Conservation (phyloP, 2,797 vertebrate species). For the Falco berigora region DNA sequence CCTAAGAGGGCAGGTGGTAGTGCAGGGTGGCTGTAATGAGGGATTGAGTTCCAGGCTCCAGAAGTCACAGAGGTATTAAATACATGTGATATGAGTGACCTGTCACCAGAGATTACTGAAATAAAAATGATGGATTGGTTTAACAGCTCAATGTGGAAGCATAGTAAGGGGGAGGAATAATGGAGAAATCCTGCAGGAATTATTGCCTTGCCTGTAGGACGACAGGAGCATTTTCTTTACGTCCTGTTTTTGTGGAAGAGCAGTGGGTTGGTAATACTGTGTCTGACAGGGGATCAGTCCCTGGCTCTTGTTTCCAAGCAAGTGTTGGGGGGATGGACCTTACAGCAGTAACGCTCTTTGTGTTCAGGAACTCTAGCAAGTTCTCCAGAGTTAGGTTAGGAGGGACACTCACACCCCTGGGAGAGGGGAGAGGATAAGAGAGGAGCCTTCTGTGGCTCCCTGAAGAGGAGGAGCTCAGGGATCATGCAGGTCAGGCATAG, state of each 20-base stretch:
- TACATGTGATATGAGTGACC: background rate
- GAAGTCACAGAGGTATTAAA: background rate
- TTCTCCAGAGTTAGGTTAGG: too few species aligned
- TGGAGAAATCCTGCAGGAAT: background rate
- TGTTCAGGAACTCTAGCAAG: background rate
- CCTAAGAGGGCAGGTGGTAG: background rate
- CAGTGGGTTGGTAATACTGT: background rate
- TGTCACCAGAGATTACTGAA: background rate
- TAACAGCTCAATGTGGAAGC: background rate
- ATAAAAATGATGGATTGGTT: background rate
- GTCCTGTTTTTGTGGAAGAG: rapidly evolving
- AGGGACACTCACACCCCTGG: rapidly evolving
- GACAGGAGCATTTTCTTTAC: rapidly evolving
- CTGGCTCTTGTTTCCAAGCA: background rate
- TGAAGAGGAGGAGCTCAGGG: background rate
- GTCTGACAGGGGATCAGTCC: background rate
- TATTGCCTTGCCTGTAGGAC: background rate
- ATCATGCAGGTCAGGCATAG: background rate
- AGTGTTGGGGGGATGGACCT: background rate
- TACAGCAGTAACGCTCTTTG: rapidly evolving
- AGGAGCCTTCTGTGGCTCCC: background rate
- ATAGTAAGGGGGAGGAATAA: background rate
- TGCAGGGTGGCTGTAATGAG: too few species aligned
- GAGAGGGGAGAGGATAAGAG: background rate
- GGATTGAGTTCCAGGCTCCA: background rate